phyloP scores from a whole-genome alignment of 2,888 invertebrate species.

The Nomada fucata region DNA sequence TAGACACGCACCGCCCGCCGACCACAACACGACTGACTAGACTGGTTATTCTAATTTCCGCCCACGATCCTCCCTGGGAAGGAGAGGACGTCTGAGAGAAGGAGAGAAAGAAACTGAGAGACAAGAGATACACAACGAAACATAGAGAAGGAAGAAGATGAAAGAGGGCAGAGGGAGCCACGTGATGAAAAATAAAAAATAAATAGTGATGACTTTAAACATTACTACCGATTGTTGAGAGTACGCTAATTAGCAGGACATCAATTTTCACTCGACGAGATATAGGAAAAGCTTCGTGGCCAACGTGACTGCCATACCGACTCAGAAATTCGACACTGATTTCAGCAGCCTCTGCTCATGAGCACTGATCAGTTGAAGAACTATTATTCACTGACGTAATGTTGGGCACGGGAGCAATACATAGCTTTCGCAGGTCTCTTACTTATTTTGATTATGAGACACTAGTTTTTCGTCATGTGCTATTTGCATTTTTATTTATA shows the following conservation, averaged over 20 bases:
- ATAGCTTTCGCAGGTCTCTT: no score
- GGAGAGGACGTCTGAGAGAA: constrained; percentile 42
- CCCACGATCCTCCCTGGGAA: constrained; percentile 74
- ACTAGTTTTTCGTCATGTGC: no score
- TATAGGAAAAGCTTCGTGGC: no score
- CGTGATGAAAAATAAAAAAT: constrained; percentile 38
- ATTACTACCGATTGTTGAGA: constrained; percentile 11
- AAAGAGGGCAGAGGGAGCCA: constrained; percentile 52
- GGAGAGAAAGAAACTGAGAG: constrained; percentile 20
- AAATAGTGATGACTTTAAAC: constrained; percentile 36
- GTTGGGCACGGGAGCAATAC: no score
- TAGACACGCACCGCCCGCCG: constrained; percentile 63
- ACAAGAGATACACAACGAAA: constrained; percentile 29
- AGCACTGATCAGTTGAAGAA: no score
- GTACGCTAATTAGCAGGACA: neutral
- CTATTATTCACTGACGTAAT: no score
- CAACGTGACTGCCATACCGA: no score
- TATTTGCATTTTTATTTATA: no score
- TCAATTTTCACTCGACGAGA: neutral
- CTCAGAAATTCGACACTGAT: no score
- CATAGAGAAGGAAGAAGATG: constrained; percentile 20
- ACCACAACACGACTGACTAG: constrained; percentile 76
- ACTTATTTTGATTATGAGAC: no score
- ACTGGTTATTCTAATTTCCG: constrained; percentile 80
- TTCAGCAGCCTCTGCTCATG: no score